A percentile compares a stretch with the other conserved stretches of the same genome.
Conservation (phyloP, 2,888 invertebrate species). For the Cataglyphis cursor region DNA sequence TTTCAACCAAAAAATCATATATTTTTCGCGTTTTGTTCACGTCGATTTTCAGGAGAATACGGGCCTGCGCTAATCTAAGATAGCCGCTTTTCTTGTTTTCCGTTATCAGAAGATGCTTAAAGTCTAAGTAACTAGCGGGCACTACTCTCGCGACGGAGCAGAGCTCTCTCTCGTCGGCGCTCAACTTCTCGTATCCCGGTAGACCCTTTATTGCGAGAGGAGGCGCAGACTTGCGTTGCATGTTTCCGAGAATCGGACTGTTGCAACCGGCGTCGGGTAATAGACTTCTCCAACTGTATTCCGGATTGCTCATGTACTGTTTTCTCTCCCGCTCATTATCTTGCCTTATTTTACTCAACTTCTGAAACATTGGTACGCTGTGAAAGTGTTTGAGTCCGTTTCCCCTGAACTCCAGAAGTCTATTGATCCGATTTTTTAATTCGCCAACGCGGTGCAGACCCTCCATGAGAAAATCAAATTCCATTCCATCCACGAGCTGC, state of each 20-base stretch:
- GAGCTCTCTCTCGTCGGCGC: conserved; percentile 91
- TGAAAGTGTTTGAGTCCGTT: conserved; percentile 91
- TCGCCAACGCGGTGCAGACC: conserved; percentile 91
- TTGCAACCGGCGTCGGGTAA: conserved; percentile 71
- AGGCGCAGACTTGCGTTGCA: conserved; percentile 84
- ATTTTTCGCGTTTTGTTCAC: conserved; percentile 97
- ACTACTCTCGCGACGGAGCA: conserved; percentile 92
- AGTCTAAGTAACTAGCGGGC: conserved; percentile 93
- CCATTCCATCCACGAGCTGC: conserved; percentile 91
- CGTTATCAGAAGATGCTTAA: conserved; percentile 91
- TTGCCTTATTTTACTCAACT: conserved; percentile 89
- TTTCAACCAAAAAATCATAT: conserved; percentile 92
- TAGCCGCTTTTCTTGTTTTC: conserved; percentile 93
- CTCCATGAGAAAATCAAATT: conserved; percentile 93
- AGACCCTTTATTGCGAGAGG: conserved; percentile 91
- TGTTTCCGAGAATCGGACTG: conserved; percentile 69
- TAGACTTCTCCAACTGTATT: conserved; percentile 81
- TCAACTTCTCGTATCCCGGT: conserved; percentile 93
- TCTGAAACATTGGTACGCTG: conserved; percentile 90
- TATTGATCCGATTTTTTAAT: conserved; percentile 89
- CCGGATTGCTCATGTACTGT: conserved; percentile 81
- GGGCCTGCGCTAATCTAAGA: conserved; percentile 93
- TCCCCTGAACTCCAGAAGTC: conserved; percentile 90
- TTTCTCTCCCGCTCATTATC: conserved; percentile 87
- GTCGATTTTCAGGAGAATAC: conserved; percentile 95